Evolutionary conservation across 2,113 vertebrate species (phyloP), one percentile per base, ranked within the genome.

Genomic region (Channa argus): DNA sequence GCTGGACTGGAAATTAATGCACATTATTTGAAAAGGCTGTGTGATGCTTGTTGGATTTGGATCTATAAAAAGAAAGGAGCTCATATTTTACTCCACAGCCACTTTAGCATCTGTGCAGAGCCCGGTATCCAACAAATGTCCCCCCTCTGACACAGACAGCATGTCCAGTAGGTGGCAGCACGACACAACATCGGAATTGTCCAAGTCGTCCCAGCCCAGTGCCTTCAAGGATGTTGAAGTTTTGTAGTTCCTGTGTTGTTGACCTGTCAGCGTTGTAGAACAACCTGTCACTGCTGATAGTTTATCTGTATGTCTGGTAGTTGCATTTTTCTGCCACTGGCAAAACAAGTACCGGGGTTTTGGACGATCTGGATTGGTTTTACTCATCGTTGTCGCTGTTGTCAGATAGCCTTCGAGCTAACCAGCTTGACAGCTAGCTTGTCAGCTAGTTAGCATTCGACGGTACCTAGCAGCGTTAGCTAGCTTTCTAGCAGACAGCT

Each of bases 221-320:
- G 24, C 24, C 91, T 79, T 39, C 68, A 38, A 71, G 63, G 64
- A 50, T 59, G 49, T 81, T 6, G 4, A 39, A 73, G 68, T 79
- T 91, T 88, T 91, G 88, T 92, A 90, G 91, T 92, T 88, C 79
- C 66, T 63, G 66, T 82, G 55, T 11, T 61, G 74, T 72, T 91
- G 91, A 89, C 80, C 88, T 91, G 90, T 91, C 91, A 92, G 80
- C 89, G 60, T 86, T 91, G 87, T 88, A 90, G 85, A 87, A 79
- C 77, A 63, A 75, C 34, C 84, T 89, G 86, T 89, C 72, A 88
- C 65, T 72, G 78, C 64, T 66, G 49, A 69, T 38, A 41, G 53
- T 74, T 67, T 61, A 4, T 70, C 36, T 50, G 41, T 71, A 11
- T 60, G 56, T 50, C 38, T 52, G 53, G 6, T 47, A 11, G 49